Base-by-base conservation (phyloP, 2,888 invertebrate genomes). In the Agrotis clavis region DNA sequence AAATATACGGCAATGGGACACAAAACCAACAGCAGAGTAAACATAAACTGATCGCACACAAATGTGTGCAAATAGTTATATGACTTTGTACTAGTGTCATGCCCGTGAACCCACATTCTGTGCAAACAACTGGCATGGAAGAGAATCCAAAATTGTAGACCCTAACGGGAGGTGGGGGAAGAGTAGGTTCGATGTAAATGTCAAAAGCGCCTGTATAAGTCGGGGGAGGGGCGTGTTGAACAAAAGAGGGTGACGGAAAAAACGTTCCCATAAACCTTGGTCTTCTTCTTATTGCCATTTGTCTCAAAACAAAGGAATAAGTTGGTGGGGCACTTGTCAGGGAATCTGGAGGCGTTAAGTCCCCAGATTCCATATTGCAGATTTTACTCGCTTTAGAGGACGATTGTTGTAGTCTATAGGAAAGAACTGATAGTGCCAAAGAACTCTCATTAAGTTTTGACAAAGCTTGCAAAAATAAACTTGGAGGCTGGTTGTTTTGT, bases 21-120 rank as follows among this genome's bases (percentile, higher is more conserved):
- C 96, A 96, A 66, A 95, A 74, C 96, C 96, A 96, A 81, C 96
- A 96, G 71, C 94, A 95, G 57, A 96, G 90, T n/a, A 96, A 35
- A 75, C 95, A 96, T 51, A 96, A 84, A 11, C 92, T 67, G 65
- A 92, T 84, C 0, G 96, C 95, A 84, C 94, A 94, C 73, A 95
- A 86, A 85, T 96, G 96, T 0, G 96, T 96, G 74, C 95, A 95
- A 16, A 95, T 54, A 0, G 95, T 95, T 59, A 94, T 87, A 91
- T 92, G 94, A 72, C 89, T 90, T 6, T 85, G 90, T 3, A 92
- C 88, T 19, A 92, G 66, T 6, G 93, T 94, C 90, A 95, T 90
- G 0, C 96, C 96, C 9, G 93, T 87, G 65, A 86, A 93, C 0
- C 96, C 96, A 86, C 96, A 96, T 82, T 94, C 92, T 0, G 93